Conservation (phyloP, 2,888 invertebrate genomes). For the Rhagonycha fulva region DNA sequence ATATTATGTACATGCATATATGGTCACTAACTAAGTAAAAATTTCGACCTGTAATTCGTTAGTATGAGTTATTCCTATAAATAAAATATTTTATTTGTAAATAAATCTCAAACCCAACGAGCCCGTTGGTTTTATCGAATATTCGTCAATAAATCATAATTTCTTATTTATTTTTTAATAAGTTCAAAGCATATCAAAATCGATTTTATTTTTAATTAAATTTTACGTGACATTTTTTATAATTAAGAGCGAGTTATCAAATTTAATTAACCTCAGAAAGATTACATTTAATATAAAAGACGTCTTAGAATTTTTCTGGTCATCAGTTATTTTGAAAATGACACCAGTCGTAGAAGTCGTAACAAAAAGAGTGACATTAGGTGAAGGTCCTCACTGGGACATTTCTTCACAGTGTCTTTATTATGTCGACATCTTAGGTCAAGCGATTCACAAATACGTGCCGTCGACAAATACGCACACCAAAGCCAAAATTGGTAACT, state of each 20-base stretch:
- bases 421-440: constrained; percentile 67
- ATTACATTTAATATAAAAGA: not conserved
- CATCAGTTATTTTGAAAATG: constrained; percentile 44
- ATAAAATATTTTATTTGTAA: too few species aligned
- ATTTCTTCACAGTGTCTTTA: constrained; percentile 63
- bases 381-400: constrained; percentile 78
- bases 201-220: not conserved
- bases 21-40: too few species aligned
- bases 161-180: too few species aligned
- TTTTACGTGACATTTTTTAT: not conserved
- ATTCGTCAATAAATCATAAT: too few species aligned
- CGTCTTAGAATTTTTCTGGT: not conserved
- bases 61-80: too few species aligned
- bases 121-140: too few species aligned
- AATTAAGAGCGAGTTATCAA: not conserved
- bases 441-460: constrained; percentile 59
- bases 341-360: constrained; percentile 55
- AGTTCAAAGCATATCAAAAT: not conserved
- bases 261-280: not conserved
- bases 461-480: constrained; percentile 57
- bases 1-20: too few species aligned
- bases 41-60: too few species aligned
- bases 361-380: constrained; percentile 60
- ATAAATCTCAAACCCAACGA: too few species aligned
- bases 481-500: constrained; percentile 58